These are phyloP conservation scores for Pangasius macronema DNA, from an alignment of 2,797 vertebrate species.

Conservation along the genomic window DNA sequence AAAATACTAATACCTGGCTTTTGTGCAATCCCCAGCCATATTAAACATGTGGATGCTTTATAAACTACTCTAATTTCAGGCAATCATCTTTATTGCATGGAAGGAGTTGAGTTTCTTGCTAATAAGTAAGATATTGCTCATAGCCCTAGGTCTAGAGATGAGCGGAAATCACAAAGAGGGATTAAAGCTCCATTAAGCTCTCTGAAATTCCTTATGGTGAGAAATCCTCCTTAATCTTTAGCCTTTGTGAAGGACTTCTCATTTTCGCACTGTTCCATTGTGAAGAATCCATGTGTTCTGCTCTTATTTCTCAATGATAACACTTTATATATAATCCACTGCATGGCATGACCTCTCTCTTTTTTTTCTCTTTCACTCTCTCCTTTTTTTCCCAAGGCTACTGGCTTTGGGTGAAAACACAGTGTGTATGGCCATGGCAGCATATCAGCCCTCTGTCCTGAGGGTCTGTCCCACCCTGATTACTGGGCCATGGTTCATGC, in stretches of 20 bases:
- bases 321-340: constrained; percentile 22
- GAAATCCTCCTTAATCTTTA: constrained; percentile 51
- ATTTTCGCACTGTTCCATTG: constrained; percentile 35
- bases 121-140: constrained; percentile 35
- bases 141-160: constrained; percentile 13
- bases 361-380: background rate
- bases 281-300: constrained; percentile 38
- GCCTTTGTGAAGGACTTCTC: constrained; percentile 33
- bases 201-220: constrained; percentile 49
- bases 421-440: constrained; percentile 19
- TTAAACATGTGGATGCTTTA: constrained; percentile 7
- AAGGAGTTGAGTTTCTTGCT: constrained; percentile 21
- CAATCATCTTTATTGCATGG: constrained; percentile 9
- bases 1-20: constrained; percentile 1
- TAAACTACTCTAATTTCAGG: constrained; percentile 14
- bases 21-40: background rate
- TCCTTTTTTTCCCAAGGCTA: background rate
- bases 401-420: constrained; percentile 33
- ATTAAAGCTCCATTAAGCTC: constrained; percentile 41
- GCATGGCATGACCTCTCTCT: background rate
- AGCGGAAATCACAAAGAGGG: constrained; percentile 24
- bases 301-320: constrained; percentile 25
- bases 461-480: constrained; percentile 51
- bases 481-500: constrained; percentile 58
- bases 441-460: constrained; percentile 19